Evolutionary conservation across 2,888 invertebrate genomes (phyloP), one percentile per base, ranked within the genome.

Genomic region (Drosophila mettleri): DNA sequence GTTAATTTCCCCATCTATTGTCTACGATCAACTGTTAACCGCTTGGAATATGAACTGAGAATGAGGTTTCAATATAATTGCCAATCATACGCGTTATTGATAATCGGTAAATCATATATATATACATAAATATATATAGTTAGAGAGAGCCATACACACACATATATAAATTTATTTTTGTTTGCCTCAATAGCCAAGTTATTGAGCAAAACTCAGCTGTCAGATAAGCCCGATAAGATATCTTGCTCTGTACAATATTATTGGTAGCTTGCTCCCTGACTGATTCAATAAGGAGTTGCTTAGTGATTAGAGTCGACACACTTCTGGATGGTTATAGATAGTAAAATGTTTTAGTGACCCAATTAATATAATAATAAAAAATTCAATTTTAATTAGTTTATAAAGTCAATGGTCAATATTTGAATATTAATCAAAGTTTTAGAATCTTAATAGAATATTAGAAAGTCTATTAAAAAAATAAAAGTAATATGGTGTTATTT

Each of bases 191-290:
- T n/a, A n/a, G n/a, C n/a, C 27, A 71, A 55, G 51, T 58, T 54
- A 48, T 41, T 59, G 46, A 58, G 45, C 27, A 22, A 22, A 29
- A 43, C 34, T 36, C 39, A 22, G 43, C 43, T 58, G 46, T 4
- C 60, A 33, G 77, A 75, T 75, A 75, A 75, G 73, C 53, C 43
- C 67, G 75, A 75, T 75, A 77, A 75, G 75, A 52, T 59, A 67
- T 60, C 43, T 57, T n/a, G n/a, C 36, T 39, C 16, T 38, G 55
- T 41, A 41, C 24, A 45, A 22, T 16, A 16, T 10, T 27, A 29
- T 45, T 27, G 12, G 9, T 27, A 3, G 45, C 45, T 27, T 49
- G 16, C 24, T 8, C 29, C 24, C 12, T 43, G 27, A 24, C 33
- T 16, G 33, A 65, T 31, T 38, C 29, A n/a, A 10, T 7, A 45